Conservation (phyloP, 2,888 invertebrate species). For the Stomorhina lunata region DNA sequence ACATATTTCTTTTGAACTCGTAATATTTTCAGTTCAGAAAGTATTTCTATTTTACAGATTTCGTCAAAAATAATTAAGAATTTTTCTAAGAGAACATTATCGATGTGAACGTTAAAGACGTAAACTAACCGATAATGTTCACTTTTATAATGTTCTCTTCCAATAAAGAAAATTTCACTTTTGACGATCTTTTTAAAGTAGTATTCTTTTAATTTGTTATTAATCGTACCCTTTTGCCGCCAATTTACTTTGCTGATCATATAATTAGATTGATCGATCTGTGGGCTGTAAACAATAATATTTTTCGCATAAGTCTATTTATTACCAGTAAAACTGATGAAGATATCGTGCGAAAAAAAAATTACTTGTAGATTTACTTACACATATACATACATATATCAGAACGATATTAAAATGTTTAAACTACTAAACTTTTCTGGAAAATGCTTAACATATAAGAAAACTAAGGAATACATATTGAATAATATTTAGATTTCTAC, state of each 20-base stretch:
- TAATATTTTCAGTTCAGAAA: not conserved
- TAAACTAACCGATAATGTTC: not conserved
- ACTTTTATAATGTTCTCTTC: constrained; percentile 1
- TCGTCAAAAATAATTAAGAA: not conserved
- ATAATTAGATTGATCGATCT: constrained; percentile 1
- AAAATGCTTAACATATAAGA: no score
- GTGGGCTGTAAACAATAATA: constrained; percentile 19
- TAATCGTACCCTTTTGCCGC: constrained; percentile 73
- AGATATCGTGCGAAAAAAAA: not conserved
- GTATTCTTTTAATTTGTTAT: not conserved
- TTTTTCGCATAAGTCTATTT: not conserved
- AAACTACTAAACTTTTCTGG: no score
- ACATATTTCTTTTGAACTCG: constrained; percentile 75
- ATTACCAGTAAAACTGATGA: constrained; percentile 36
- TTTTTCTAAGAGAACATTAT: not conserved
- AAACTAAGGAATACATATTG: no score
- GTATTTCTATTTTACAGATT: constrained; percentile 9
- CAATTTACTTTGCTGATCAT: constrained; percentile 59
- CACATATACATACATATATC: no score
- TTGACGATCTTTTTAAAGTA: not conserved
- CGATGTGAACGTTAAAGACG: not conserved
- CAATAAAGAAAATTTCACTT: not conserved
- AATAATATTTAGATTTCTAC: no score
- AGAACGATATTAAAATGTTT: no score
- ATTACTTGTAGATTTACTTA: not conserved